A percentile compares a stretch with the other conserved stretches of the same genome.
These are phyloP conservation scores for Meteorus colon DNA, from an alignment of 2,888 invertebrate species.

Conservation along the genomic window DNA sequence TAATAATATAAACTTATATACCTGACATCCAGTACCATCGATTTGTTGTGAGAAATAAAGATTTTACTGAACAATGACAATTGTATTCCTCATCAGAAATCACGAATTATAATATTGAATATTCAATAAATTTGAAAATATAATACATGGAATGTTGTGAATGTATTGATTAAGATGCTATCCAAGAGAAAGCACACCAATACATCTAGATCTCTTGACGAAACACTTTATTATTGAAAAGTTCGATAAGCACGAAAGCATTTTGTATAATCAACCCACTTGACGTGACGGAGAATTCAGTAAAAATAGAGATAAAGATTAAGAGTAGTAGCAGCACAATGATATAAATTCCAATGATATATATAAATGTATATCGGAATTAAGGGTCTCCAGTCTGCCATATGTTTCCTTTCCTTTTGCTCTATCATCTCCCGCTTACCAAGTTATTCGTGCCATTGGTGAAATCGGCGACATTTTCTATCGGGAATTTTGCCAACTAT, in stretches of 20 bases:
- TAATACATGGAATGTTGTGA: neutral
- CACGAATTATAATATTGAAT: too few relatives aligned
- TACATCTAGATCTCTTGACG: neutral
- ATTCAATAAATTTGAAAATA: neutral
- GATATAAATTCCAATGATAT: neutral
- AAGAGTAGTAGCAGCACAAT: neutral
- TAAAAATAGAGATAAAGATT: constrained; percentile 20
- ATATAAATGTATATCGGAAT: neutral
- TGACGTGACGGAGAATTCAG: constrained; percentile 19
- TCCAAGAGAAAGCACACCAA: neutral
- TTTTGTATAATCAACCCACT: constrained; percentile 38
- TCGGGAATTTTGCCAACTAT: constrained; percentile 6
- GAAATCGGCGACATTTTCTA: constrained; percentile 4
- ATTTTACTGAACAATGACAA: too few relatives aligned
- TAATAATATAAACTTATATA: neutral
- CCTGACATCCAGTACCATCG: neutral
- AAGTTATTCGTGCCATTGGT: constrained; percentile 12
- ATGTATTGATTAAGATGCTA: constrained; percentile 12
- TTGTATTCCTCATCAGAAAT: too few relatives aligned
- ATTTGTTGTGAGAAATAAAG: neutral
- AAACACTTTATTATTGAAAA: constrained; percentile 36
- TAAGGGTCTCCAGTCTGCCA: neutral
- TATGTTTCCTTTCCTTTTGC: neutral
- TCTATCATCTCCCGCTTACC: neutral
- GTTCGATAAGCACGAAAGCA: constrained; percentile 35